Evolutionary conservation across 2,113 vertebrate genomes (phyloP), one percentile per base, ranked within the genome.

Genomic region (Leptocoma aspasia): DNA sequence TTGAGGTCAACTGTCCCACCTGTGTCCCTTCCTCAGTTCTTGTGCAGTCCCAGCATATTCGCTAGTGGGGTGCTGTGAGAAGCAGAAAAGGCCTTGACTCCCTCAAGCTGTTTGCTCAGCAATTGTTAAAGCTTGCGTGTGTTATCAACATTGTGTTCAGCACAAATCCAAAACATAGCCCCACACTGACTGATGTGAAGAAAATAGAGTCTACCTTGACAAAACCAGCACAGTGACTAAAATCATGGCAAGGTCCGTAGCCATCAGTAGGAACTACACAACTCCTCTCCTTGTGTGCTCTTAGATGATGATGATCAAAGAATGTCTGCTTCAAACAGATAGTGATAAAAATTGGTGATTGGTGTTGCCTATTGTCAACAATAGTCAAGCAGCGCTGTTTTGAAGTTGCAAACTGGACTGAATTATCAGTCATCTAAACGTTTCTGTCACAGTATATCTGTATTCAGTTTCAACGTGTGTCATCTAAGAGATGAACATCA

Each of bases 401-500:
- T 78, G 30, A 78, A 71, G 20, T 47, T 56, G 13, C 7, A 90
- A 88, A 42, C 3, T 33, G 15, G 31, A 57, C n/a, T 61, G 42
- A 78, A 53, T 54, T 75, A 68, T 68, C 53, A 91, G 30, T 61
- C 9, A 26, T 66, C 35, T 75, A 54, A 78, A 60, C 2, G 1
- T 27, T 78, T 26, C 19, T 28, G 42, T 31, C 28, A 57, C 7
- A 70, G 13, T 8, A 57, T 53, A 60, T 27, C 16, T 19, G 3
- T 72, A 69, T 57, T 80, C 22, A 65, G 6, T 60, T 80, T 31
- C 31, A 82, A 69, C 0, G 0, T 2, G 1, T n/a, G 8, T 73
- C 45, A 2, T 28, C 33, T 61, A 49, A 82, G 30, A 72, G 31
- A 50, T 23, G 41, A 69, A 37, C 6, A 44, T 16, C 26, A 26